Base-by-base conservation (phyloP, 2,888 invertebrate species). In the Eurytoma californica region DNA sequence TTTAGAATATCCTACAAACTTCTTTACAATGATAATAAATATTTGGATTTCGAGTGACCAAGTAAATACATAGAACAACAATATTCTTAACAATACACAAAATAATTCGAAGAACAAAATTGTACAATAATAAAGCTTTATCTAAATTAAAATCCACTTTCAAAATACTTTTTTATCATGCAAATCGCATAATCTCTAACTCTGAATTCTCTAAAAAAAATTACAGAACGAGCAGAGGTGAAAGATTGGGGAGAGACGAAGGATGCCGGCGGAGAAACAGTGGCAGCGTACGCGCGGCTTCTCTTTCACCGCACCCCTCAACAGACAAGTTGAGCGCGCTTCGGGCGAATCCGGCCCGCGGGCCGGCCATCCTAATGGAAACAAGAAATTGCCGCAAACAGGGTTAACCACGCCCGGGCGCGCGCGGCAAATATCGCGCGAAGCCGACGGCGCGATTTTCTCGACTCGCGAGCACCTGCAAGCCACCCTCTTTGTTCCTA, bases 351-450 rank as follows among this genome's bases (percentile, higher is more conserved):
- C 20, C 39, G 69, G 73, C 89, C 90, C 86, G 86, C 86, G 86
- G 89, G 88, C 88, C 87, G 87, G 87, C 87, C 88, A 87, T 88
- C 88, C 87, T 90, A 89, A 90, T 90, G 89, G 89, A 90, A 90
- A 90, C 90, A 89, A 90, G 90, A 90, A 90, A 90, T 90, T 90
- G 89, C 88, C 85, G 86, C 87, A 90, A 90, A 90, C 89, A 88
- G 86, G 85, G 86, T 90, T 90, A 90, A 85, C 86, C 85, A 88
- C 88, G 89, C 86, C 85, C 87, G 87, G 86, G 85, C 88, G 88
- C 88, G 86, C 77, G 65, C 85, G 84, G 86, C 87, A 87, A 89
- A 89, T 89, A 89, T 89, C 87, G 82, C 81, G 78, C 81, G n/a
- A n/a, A 80, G 82, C 73, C 76, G 65, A 61, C 61, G 63, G 58